A percentile compares a stretch with the other conserved stretches of the same genome.
Conservation (phyloP, 2,113 vertebrate species). For the Istiophorus platypterus region DNA sequence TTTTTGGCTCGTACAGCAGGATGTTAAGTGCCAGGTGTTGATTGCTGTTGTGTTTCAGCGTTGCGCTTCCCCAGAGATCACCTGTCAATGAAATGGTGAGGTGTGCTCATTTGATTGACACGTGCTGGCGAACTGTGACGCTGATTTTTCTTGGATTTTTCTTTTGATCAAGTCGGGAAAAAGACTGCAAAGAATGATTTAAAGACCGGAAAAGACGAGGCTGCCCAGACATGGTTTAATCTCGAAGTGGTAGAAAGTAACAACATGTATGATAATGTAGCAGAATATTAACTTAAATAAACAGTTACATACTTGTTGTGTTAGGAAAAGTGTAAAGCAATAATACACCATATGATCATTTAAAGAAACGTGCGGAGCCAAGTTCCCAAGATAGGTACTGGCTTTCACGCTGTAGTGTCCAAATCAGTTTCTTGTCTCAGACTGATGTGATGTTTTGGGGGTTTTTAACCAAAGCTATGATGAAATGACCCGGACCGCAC, state of each 20-base stretch:
- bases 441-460: not conserved
- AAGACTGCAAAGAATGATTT: not conserved
- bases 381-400: not conserved
- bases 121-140: not conserved
- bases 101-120: not conserved
- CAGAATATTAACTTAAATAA: not conserved
- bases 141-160: not conserved
- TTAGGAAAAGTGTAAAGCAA: not conserved
- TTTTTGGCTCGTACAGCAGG: not conserved
- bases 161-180: not conserved
- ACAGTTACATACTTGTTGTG: not conserved
- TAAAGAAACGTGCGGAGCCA: no score
- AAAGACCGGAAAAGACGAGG: not conserved
- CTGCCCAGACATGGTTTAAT: not conserved
- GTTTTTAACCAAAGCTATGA: not conserved
- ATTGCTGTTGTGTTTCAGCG: constrained; percentile 40
- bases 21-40: constrained; percentile 44
- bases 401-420: not conserved
- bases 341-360: no score
- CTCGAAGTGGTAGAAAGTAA: not conserved
- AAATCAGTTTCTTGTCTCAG: not conserved
- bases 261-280: not conserved
- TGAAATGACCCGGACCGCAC: not conserved
- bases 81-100: constrained; percentile 30
- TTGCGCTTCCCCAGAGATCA: not conserved